phyloP scores from a whole-genome alignment of 2,113 vertebrate genomes.

The Labeo catla region DNA sequence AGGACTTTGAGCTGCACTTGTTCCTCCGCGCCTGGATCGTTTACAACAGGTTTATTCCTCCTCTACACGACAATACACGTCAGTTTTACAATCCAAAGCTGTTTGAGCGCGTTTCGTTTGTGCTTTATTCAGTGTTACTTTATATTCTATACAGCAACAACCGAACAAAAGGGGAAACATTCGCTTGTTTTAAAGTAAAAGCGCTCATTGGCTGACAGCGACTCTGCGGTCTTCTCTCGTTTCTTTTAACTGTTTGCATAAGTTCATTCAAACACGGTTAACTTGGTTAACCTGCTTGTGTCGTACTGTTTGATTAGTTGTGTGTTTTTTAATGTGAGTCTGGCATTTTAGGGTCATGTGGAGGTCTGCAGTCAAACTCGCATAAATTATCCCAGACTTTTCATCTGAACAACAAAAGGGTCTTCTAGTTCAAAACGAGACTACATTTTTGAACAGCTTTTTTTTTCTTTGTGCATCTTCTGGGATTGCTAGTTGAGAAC shows the following conservation, averaged over 20 bases:
- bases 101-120: not conserved
- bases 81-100: not conserved
- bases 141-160: not conserved
- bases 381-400: slow-evolving; percentile 69
- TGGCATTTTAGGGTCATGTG: slow-evolving; percentile 62
- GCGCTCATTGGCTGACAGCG: slow-evolving; percentile 4
- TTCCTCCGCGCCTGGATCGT: slow-evolving; percentile 1
- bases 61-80: not conserved
- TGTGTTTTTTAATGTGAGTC: slow-evolving; percentile 41
- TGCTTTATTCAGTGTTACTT: not conserved
- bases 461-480: not conserved
- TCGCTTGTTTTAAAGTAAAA: not conserved
- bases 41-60: not conserved
- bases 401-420: slow-evolving; percentile 65
- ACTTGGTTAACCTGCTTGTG: not conserved
- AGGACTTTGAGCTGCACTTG: slow-evolving; percentile 39
- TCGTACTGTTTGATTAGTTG: not conserved
- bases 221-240: not conserved
- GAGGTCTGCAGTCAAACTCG: slow-evolving; percentile 61
- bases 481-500: not conserved
- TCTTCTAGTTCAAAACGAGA: slow-evolving; percentile 53
- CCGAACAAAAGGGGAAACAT: not conserved
- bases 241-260: not conserved
- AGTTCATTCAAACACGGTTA: not conserved
- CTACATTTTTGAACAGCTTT: not conserved